Evolutionary conservation across 2,797 vertebrate genomes (phyloP).

Genomic region (Enteromius treurensis): DNA sequence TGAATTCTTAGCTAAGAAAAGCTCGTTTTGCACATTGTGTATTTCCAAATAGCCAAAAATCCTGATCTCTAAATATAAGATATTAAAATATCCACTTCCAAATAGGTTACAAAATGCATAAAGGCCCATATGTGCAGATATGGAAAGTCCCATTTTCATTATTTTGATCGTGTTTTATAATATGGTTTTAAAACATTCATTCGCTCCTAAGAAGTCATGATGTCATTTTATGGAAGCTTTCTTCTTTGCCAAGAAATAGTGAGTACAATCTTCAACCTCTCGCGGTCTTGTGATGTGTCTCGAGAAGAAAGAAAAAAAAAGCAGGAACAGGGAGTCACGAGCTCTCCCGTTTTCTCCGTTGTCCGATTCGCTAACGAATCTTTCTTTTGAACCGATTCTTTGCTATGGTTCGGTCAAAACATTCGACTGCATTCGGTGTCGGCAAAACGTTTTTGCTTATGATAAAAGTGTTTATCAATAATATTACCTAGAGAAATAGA

Average conservation of each 20-base stretch:
- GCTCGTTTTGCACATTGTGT: neutral
- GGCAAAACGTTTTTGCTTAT: neutral
- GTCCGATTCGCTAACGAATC: neutral
- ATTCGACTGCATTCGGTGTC: neutral
- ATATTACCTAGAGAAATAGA: neutral
- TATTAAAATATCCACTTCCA: neutral
- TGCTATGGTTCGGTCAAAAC: neutral
- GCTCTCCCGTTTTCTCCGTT: neutral
- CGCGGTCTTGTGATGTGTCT: slow-evolving; percentile 48
- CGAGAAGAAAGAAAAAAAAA: neutral
- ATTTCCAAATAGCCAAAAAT: neutral
- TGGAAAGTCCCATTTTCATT: neutral
- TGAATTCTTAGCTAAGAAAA: neutral
- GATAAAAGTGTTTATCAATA: neutral
- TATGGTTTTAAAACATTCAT: neutral
- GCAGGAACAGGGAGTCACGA: neutral
- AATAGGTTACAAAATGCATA: neutral
- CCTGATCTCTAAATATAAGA: neutral
- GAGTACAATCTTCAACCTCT: slow-evolving; percentile 12
- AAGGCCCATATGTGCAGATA: neutral
- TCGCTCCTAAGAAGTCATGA: neutral
- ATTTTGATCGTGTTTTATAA: neutral
- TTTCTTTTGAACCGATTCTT: slow-evolving; percentile 11
- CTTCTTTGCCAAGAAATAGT: neutral
- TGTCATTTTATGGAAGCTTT: neutral